A percentile compares a stretch with the other conserved stretches of the same genome.
Conservation (phyloP, 2,888 invertebrate species). For the Aleiodes testaceus region DNA sequence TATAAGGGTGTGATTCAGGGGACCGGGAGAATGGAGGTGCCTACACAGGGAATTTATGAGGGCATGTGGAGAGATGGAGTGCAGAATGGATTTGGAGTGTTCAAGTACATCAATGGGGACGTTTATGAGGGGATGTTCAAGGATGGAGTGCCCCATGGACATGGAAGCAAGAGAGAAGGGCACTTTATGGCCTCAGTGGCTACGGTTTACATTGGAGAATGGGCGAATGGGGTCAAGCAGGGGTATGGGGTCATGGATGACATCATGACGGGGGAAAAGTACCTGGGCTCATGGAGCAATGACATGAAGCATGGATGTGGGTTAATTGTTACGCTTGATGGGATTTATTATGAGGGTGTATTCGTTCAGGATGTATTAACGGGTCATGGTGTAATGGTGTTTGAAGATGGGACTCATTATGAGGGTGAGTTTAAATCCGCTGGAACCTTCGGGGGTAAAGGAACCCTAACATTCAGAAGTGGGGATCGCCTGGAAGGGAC, state of each 20-base stretch:
- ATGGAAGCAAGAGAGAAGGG: conserved; percentile 87
- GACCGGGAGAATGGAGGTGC: conserved; percentile 81
- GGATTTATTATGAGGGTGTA: conserved; percentile 92
- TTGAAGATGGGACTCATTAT: conserved; percentile 90
- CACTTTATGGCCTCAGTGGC: conserved; percentile 84
- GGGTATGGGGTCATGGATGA: conserved; percentile 94
- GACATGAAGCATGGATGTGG: conserved; percentile 89
- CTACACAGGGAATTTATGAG: conserved; percentile 82
- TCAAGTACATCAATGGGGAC: conserved; percentile 82
- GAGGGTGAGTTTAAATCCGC: conserved; percentile 90
- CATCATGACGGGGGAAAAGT: conserved; percentile 88
- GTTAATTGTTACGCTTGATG: conserved; percentile 89
- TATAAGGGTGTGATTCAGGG: conserved; percentile 83
- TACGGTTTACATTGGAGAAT: conserved; percentile 92
- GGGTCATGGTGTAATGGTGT: conserved; percentile 90
- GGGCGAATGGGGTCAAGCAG: conserved; percentile 83
- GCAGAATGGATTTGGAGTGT: conserved; percentile 84
- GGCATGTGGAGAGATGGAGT: conserved; percentile 88
- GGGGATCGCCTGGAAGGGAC: conserved; percentile 84
- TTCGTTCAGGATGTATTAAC: conserved; percentile 86
- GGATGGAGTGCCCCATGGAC: conserved; percentile 88
- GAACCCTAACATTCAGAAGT: conserved; percentile 85
- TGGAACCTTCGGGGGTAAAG: conserved; percentile 87
- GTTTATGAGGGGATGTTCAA: conserved; percentile 91
- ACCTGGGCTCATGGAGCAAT: conserved; percentile 91